Conservation (phyloP, 2,888 invertebrate species). For the Leucoma salicis region DNA sequence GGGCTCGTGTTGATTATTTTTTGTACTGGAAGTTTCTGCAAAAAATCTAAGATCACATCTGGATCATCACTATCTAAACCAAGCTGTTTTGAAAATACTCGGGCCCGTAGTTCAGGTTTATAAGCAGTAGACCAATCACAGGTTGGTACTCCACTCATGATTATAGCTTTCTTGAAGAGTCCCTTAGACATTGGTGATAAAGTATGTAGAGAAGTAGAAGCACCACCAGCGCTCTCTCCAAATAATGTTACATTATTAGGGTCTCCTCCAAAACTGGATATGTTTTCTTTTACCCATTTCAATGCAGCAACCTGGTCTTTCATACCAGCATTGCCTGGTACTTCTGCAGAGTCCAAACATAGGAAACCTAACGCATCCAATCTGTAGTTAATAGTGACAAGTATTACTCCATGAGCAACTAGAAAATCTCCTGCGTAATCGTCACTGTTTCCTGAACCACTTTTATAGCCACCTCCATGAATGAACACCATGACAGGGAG, state of each 20-base stretch:
- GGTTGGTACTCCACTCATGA: constrained; percentile 31
- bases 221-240: constrained; percentile 53
- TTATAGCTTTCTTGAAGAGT: constrained; percentile 49
- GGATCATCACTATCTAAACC: constrained; percentile 10
- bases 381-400: constrained; percentile 81
- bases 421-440: constrained; percentile 79
- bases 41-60: constrained; percentile 5
- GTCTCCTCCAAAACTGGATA: constrained; percentile 47
- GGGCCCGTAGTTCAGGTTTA: constrained; percentile 5
- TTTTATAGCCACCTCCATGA: constrained; percentile 45
- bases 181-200: constrained; percentile 56
- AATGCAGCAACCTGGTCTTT: constrained; percentile 59
- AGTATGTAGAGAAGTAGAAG: constrained; percentile 40
- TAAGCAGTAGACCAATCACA: constrained; percentile 12
- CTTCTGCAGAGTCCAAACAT: constrained; percentile 70
- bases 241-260: constrained; percentile 47
- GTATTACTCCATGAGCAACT: constrained; percentile 69
- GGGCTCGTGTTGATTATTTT: constrained; percentile 8
- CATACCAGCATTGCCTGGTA: constrained; percentile 82
- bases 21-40: constrained; percentile 12
- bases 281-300: constrained; percentile 49
- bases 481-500: constrained; percentile 51
- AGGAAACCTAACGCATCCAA: constrained; percentile 78
- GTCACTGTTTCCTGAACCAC: constrained; percentile 56
- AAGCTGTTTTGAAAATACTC: constrained; percentile 7